These are phyloP conservation scores for Collichthys lucidus DNA, from an alignment of 2,113 vertebrate species.

Conservation along the genomic window DNA sequence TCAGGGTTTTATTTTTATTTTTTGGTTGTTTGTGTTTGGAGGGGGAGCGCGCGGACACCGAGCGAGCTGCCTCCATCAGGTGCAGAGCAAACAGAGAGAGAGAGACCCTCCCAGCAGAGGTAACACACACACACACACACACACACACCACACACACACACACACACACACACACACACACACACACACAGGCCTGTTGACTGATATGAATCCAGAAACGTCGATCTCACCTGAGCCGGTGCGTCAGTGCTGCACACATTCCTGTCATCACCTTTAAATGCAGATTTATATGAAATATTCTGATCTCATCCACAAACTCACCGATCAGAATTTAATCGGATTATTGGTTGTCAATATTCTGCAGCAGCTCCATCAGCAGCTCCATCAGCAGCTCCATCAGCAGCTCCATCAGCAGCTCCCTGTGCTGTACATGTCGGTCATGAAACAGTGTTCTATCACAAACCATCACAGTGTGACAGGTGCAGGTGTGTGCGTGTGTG, in stretches of 20 bases:
- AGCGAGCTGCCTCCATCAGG: slow-evolving; percentile 36
- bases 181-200: neutral
- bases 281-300: neutral
- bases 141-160: slow-evolving; percentile 15
- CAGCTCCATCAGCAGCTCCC: too few species aligned
- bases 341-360: neutral
- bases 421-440: neutral
- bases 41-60: neutral
- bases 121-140: slow-evolving; percentile 34
- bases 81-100: slow-evolving; percentile 27
- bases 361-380: neutral
- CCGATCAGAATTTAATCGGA: neutral
- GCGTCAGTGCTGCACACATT: neutral
- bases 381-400: neutral
- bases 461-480: neutral
- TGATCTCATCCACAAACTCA: too few species aligned
- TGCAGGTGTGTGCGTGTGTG: neutral
- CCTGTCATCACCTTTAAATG: neutral
- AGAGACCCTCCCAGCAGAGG: slow-evolving; percentile 69
- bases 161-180: slow-evolving; percentile 3
- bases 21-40: too few species aligned
- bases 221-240: slow-evolving; percentile 31
- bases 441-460: neutral
- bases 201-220: slow-evolving; percentile 11
- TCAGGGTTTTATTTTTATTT: neutral